Evolutionary conservation across 1,140 invertebrate genomes (phyloP).

Genomic region (Lamellibrachia luymesi): DNA sequence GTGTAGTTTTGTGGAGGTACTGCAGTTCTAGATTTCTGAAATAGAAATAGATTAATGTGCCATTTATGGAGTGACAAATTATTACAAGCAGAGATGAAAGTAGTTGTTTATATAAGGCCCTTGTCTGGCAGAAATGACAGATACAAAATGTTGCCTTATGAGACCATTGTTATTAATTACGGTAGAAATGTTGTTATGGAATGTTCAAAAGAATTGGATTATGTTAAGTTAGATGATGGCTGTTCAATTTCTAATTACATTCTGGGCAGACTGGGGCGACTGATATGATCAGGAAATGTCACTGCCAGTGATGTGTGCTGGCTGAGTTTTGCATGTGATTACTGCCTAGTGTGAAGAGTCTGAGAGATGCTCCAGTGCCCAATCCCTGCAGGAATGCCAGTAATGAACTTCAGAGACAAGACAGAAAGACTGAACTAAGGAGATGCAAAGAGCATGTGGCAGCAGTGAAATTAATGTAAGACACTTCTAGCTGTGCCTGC

Average conservation of each 20-base stretch:
- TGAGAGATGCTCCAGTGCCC: background rate
- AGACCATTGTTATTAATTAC: background rate
- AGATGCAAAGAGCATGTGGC: background rate
- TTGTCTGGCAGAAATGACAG: background rate
- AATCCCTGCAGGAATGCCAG: background rate
- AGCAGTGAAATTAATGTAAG: background rate
- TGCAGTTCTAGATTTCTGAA: background rate
- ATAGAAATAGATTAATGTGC: background rate
- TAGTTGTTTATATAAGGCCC: background rate
- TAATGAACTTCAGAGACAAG: background rate
- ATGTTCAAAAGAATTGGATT: background rate
- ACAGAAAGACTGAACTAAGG: background rate
- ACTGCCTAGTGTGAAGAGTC: background rate
- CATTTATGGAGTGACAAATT: background rate
- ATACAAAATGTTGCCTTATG: background rate
- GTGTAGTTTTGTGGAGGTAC: background rate
- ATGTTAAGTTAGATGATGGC: background rate
- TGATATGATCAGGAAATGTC: constrained; percentile 5
- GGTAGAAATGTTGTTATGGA: background rate
- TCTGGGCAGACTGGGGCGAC: background rate
- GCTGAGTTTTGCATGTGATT: background rate
- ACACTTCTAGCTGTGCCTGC: background rate
- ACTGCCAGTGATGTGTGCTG: background rate
- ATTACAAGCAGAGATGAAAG: background rate
- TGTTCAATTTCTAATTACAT: background rate